These are phyloP conservation scores for Pseudomugil tenellus DNA, from an alignment of 2,797 vertebrate species.

Conservation along the genomic window DNA sequence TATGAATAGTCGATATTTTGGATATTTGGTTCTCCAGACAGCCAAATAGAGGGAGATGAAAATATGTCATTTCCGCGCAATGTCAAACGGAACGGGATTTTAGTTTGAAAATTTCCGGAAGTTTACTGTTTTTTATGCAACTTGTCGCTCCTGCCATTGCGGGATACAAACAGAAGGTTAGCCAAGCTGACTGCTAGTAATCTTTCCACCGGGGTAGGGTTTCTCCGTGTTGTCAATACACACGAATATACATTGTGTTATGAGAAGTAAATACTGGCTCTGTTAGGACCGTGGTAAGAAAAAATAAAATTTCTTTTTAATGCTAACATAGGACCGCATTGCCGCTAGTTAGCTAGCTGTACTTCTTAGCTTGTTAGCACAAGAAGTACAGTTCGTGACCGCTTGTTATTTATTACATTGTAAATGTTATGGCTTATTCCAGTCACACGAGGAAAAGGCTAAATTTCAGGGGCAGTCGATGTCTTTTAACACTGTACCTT, in stretches of 20 bases:
- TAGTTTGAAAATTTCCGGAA: constrained; percentile 45
- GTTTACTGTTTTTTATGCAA: fast-evolving
- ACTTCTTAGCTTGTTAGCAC: constrained; percentile 32
- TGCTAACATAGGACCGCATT: constrained; percentile 25
- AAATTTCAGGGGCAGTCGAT: too few relatives aligned
- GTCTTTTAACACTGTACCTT: fast-evolving
- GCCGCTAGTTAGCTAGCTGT: constrained; percentile 33
- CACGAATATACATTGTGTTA: constrained; percentile 42
- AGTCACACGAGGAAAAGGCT: neutral
- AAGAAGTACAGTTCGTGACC: constrained; percentile 1
- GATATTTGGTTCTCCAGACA: neutral
- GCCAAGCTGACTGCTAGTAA: constrained; percentile 18
- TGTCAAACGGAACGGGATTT: constrained; percentile 2
- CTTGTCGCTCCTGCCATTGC: constrained; percentile 2
- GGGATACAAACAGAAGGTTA: constrained; percentile 65
- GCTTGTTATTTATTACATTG: neutral
- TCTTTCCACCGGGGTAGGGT: neutral
- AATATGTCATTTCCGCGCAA: neutral
- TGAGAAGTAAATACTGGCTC: constrained; percentile 55
- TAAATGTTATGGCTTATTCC: neutral
- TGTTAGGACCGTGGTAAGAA: constrained; percentile 56
- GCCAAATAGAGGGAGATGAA: neutral
- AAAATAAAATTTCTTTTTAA: neutral
- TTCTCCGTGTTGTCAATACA: neutral
- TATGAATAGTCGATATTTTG: neutral